Base-by-base conservation (phyloP, 2,797 vertebrate genomes). In the Epinephelus coioides region DNA sequence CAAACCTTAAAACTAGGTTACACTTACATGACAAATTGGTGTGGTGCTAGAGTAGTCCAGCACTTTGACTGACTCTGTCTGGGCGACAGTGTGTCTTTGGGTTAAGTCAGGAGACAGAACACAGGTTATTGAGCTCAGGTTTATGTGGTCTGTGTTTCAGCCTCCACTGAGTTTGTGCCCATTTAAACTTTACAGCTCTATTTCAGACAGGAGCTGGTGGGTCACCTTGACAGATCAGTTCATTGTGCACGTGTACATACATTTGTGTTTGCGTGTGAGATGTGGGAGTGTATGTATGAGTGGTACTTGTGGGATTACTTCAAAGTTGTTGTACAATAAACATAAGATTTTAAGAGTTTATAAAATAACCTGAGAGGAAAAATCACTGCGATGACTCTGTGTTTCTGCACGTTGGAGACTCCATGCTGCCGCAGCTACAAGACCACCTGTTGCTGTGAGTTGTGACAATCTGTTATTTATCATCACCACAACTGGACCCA, bases 1-100 rank as follows among this genome's bases (percentile, higher is more conserved):
- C 74, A 70, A 87, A 86, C 67, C 25, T 57, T 80, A 62, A 84
- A 86, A 84, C 51, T 86, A 61, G 83, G 84, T 83, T 87, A 81
- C 21, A 27, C 73, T 76, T 69, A 1, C 79, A 74, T 74, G 78
- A 88, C 69, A 82, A 86, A 87, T 82, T 53, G 61, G 81, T 83
- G 83, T 5, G 38, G 50, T 10, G 66, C 71, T 53, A 11, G 60
- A 75, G 59, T 51, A 9, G 49, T 46, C 64, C 17, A 21, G 25
- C 63, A 40, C 59, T 74, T 59, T 50, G 61, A 68, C 44, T 17
- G 15, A 12, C n/a, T 40, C 56, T 47, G 72, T 63, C 27, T 78
- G 76, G 21, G 53, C 49, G 19, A 0, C 59, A 38, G 53, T 50
- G 71, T 57, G 72, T 44, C 61, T 84, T 17, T n/a, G 40, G 67